These are phyloP conservation scores for Patiria pectinifera DNA, from an alignment of 53 echinoderm and acorn worm genomes.

Conservation along the genomic window DNA sequence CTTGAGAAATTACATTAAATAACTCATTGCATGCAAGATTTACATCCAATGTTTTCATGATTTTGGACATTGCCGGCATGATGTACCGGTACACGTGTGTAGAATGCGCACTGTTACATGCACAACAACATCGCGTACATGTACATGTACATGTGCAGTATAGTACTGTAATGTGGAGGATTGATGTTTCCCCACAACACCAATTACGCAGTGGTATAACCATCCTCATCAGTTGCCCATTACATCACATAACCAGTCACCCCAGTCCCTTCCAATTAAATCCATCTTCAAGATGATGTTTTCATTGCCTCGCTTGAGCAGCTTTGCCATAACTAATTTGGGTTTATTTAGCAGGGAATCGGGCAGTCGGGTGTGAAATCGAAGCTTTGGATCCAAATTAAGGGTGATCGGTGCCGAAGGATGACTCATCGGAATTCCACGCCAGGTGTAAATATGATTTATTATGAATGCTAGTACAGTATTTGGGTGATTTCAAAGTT, in stretches of 20 bases:
- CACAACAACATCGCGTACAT: too few species aligned
- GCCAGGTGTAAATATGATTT: conserved; percentile 7
- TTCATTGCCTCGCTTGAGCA: conserved; percentile 6
- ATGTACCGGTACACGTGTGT: too few species aligned
- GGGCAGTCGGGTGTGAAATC: not conserved
- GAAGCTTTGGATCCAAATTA: not conserved
- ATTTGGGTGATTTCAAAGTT: not conserved
- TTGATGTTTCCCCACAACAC: not conserved
- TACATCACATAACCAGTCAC: not conserved
- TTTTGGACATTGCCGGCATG: too few species aligned
- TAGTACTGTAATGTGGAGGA: too few species aligned
- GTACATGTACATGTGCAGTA: not conserved
- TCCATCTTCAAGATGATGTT: not conserved
- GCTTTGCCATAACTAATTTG: not conserved
- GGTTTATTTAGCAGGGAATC: conserved; percentile 21
- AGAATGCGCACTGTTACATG: too few species aligned
- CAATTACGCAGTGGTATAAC: not conserved
- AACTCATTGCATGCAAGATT: too few species aligned
- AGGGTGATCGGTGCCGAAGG: not conserved
- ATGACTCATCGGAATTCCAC: not conserved
- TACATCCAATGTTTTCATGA: too few species aligned
- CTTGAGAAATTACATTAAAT: too few species aligned
- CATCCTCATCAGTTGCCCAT: not conserved
- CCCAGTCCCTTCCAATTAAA: not conserved
- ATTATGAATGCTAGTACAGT: not conserved